Conservation (phyloP, 1,140 invertebrate species). For the Zaprionus inermis region DNA sequence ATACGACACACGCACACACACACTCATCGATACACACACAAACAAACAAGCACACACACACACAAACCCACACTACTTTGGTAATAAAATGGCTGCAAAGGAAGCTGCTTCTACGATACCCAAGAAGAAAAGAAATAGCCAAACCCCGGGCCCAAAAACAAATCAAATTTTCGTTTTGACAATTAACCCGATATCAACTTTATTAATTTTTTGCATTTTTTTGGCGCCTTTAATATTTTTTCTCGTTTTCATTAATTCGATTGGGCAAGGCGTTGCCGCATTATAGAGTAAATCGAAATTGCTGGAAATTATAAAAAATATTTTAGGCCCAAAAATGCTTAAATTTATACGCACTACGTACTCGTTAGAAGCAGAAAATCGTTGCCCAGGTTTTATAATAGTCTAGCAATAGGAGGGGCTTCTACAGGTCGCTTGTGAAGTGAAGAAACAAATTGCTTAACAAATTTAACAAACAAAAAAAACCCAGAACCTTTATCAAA, state of each 20-base stretch:
- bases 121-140: constrained; percentile 81
- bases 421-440: constrained; percentile 20
- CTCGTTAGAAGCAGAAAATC: constrained; percentile 46
- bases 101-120: constrained; percentile 82
- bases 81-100: constrained; percentile 81
- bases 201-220: constrained; percentile 58
- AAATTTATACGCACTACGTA: constrained; percentile 20
- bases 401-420: constrained; percentile 5
- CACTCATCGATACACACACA: constrained; percentile 24
- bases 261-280: constrained; percentile 65
- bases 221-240: constrained; percentile 75
- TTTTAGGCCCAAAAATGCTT: constrained; percentile 71
- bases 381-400: constrained; percentile 22
- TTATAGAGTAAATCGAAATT: constrained; percentile 53
- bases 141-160: constrained; percentile 35
- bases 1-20: constrained; percentile 47
- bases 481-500: background rate
- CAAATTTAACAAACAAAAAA: constrained; percentile 2
- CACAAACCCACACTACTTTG: constrained; percentile 68
- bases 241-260: constrained; percentile 65
- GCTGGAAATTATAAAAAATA: constrained; percentile 72
- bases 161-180: constrained; percentile 18
- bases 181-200: constrained; percentile 30
- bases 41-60: constrained; percentile 4
- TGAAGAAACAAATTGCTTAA: too few relatives aligned